These are phyloP conservation scores for Myotis daubentonii DNA, from an alignment of 2,797 vertebrate genomes.

Conservation along the genomic window DNA sequence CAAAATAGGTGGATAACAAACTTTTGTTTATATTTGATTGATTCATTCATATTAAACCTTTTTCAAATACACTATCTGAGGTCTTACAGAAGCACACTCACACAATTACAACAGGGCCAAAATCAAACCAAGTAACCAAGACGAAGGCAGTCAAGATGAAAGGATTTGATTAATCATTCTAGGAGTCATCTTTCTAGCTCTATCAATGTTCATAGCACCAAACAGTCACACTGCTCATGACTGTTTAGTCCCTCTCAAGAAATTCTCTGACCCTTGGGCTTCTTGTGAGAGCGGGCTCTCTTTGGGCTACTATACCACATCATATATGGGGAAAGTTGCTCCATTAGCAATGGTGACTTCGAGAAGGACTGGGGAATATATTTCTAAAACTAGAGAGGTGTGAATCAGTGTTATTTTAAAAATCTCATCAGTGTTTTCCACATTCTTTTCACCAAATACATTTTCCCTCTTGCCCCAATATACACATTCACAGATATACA, in stretches of 20 bases:
- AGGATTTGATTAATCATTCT: background rate
- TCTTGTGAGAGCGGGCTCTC: background rate
- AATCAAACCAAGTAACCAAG: background rate
- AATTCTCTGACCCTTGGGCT: background rate
- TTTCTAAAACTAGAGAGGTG: background rate
- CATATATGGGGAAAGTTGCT: background rate
- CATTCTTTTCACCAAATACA: background rate
- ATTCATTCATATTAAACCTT: background rate
- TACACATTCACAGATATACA: background rate
- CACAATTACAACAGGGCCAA: background rate
- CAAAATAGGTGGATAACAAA: background rate
- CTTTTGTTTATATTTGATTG: background rate
- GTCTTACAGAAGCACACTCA: background rate
- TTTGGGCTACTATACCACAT: background rate
- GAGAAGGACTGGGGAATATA: background rate
- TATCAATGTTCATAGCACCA: background rate
- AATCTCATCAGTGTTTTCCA: background rate
- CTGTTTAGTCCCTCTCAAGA: background rate
- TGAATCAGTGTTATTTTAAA: background rate
- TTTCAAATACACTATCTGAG: background rate
- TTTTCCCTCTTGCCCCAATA: background rate
- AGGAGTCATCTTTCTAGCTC: background rate
- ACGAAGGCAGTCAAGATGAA: background rate
- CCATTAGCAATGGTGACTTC: background rate
- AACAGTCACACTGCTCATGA: background rate